These are phyloP conservation scores for Aelia acuminata DNA, from an alignment of 2,888 invertebrate genomes.

Conservation along the genomic window DNA sequence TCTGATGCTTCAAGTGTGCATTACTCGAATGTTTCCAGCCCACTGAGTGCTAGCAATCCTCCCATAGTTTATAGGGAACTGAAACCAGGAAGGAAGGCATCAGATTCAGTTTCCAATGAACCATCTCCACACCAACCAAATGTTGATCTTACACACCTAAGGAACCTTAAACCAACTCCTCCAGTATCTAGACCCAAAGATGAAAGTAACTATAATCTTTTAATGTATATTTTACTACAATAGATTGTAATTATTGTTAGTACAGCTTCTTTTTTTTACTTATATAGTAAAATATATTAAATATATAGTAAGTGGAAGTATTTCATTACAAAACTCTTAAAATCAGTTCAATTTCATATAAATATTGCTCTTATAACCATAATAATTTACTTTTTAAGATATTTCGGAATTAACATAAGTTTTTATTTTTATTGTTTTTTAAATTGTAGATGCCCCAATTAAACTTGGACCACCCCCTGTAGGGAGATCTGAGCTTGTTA, in stretches of 20 bases:
- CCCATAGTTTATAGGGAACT: slow-evolving; percentile 86
- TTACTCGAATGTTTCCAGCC: slow-evolving; percentile 76
- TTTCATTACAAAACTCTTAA: not conserved
- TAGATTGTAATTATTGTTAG: not conserved
- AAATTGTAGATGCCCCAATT: slow-evolving; percentile 61
- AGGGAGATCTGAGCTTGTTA: slow-evolving; percentile 59
- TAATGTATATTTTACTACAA: not conserved
- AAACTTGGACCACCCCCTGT: slow-evolving; percentile 65
- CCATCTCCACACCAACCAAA: slow-evolving; percentile 70
- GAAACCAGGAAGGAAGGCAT: slow-evolving; percentile 78
- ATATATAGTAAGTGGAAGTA: too few species aligned
- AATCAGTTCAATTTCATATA: not conserved
- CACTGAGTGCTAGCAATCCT: slow-evolving; percentile 71
- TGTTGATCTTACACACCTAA: slow-evolving; percentile 67
- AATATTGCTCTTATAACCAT: not conserved
- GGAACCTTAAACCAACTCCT: slow-evolving; percentile 69
- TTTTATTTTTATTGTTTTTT: not conserved
- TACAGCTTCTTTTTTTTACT: not conserved
- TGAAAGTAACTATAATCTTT: slow-evolving; percentile 59
- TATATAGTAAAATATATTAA: too few species aligned
- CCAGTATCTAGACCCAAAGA: slow-evolving; percentile 61
- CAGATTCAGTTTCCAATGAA: slow-evolving; percentile 71
- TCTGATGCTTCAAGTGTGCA: slow-evolving; percentile 72
- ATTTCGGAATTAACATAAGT: not conserved
- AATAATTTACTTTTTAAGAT: not conserved